A percentile compares a stretch with the other conserved stretches of the same genome.
phyloP scores from a whole-genome alignment of 2,888 invertebrate species.

The Cephus sareptanus region DNA sequence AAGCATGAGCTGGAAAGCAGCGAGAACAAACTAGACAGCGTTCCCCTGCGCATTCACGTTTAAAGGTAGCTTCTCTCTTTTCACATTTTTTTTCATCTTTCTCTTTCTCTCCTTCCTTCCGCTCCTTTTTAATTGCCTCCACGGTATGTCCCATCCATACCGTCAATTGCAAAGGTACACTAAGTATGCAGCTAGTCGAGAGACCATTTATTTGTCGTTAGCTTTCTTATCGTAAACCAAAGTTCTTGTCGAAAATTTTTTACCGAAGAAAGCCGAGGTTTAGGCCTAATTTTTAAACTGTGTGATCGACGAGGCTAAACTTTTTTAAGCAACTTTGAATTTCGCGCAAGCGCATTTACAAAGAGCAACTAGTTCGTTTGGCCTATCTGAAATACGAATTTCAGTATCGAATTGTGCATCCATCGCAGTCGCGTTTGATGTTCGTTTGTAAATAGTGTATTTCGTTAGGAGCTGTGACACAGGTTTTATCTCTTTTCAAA shows the following conservation, averaged over 20 bases:
- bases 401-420: background rate
- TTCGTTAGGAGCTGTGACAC: slow-evolving; percentile 1
- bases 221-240: background rate
- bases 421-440: background rate
- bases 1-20: slow-evolving; percentile 61
- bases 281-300: background rate
- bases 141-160: background rate
- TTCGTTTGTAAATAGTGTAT: background rate
- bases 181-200: background rate
- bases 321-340: background rate
- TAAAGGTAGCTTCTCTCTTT: slow-evolving; percentile 28
- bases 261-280: background rate
- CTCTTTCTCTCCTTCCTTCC: background rate
- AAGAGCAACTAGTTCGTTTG: background rate
- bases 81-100: background rate
- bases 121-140: background rate
- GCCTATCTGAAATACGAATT: background rate
- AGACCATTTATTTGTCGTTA: background rate
- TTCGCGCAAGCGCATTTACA: no score
- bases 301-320: background rate
- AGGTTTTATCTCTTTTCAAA: background rate
- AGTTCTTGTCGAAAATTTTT: background rate
- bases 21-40: slow-evolving; percentile 57
- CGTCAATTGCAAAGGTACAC: background rate
- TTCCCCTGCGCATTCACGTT: slow-evolving; percentile 57